Conservation (phyloP, 2,797 vertebrate genomes). For the Lacerta viridis region DNA sequence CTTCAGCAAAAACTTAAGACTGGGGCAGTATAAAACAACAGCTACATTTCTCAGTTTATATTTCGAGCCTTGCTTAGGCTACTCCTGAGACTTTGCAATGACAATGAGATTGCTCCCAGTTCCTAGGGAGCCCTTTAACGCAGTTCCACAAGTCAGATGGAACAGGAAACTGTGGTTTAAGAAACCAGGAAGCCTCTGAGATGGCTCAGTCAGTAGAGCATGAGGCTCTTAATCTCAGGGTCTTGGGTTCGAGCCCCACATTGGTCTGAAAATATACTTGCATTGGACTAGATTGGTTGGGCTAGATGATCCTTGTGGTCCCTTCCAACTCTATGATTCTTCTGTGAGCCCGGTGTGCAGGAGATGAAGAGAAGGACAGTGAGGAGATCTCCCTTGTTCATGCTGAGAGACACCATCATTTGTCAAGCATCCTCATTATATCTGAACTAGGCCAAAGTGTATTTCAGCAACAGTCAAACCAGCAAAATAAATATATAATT, state of each 20-base stretch:
- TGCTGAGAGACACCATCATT: background rate
- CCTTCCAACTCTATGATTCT: too few species aligned
- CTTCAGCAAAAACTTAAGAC: background rate
- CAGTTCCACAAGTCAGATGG: background rate
- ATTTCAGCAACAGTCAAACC: background rate
- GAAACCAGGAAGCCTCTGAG: too few species aligned
- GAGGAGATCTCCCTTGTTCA: background rate
- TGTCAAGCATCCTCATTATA: background rate
- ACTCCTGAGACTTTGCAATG: background rate
- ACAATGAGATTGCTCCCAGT: background rate
- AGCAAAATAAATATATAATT: background rate
- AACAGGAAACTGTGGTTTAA: too few species aligned
- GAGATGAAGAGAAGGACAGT: background rate
- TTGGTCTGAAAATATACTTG: too few species aligned
- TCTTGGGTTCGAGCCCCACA: too few species aligned
- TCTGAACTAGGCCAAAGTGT: background rate
- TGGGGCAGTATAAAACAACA: background rate
- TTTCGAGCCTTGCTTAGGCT: background rate
- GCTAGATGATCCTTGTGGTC: too few species aligned
- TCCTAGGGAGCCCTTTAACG: background rate
- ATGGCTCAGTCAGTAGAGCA: too few species aligned
- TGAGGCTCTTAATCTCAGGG: too few species aligned
- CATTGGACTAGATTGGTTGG: too few species aligned
- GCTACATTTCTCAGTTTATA: background rate
- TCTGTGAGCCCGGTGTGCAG: background rate